These are phyloP conservation scores for Steinernema carpocapsae DNA, from an alignment of 2,888 invertebrate genomes.

Conservation along the genomic window DNA sequence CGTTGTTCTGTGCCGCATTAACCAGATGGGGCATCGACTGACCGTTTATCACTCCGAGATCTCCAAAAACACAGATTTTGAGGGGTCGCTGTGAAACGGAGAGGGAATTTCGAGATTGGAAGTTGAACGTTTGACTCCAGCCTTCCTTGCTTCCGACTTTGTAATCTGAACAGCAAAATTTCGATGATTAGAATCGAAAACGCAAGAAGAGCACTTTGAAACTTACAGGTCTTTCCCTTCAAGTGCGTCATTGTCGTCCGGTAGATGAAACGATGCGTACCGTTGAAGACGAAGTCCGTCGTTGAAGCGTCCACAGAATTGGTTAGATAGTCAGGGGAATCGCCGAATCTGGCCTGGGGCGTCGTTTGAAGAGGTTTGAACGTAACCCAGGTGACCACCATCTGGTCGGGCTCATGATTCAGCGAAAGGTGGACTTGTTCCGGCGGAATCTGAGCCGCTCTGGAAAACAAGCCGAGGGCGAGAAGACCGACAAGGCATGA, in stretches of 20 bases:
- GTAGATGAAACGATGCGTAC: slow-evolving; percentile 76
- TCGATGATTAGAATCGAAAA: neutral
- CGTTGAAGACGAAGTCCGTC: slow-evolving; percentile 41
- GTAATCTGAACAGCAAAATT: slow-evolving; percentile 57
- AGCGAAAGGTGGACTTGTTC: slow-evolving; percentile 63
- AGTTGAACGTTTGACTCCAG: slow-evolving; percentile 83
- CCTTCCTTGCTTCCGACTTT: slow-evolving; percentile 73
- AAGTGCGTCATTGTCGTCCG: slow-evolving; percentile 74
- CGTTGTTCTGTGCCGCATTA: slow-evolving; percentile 79
- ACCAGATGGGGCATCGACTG: slow-evolving; percentile 83
- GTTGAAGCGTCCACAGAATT: slow-evolving; percentile 3
- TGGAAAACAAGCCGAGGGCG: neutral
- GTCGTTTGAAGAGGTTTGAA: slow-evolving; percentile 38
- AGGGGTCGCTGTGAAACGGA: slow-evolving; percentile 38
- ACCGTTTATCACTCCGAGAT: slow-evolving; percentile 91
- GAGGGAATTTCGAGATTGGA: slow-evolving; percentile 74
- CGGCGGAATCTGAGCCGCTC: slow-evolving; percentile 40
- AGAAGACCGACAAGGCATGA: neutral
- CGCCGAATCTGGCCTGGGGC: slow-evolving; percentile 35
- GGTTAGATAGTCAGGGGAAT: slow-evolving; percentile 6
- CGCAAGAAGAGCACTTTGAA: neutral
- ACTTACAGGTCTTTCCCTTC: slow-evolving; percentile 51
- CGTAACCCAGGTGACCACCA: slow-evolving; percentile 62
- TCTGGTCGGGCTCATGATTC: slow-evolving; percentile 50
- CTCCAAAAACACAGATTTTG: slow-evolving; percentile 84